A percentile compares a stretch with the other conserved stretches of the same genome.
phyloP scores from a whole-genome alignment of 2,797 vertebrate genomes.

The Artibeus jamaicensis region DNA sequence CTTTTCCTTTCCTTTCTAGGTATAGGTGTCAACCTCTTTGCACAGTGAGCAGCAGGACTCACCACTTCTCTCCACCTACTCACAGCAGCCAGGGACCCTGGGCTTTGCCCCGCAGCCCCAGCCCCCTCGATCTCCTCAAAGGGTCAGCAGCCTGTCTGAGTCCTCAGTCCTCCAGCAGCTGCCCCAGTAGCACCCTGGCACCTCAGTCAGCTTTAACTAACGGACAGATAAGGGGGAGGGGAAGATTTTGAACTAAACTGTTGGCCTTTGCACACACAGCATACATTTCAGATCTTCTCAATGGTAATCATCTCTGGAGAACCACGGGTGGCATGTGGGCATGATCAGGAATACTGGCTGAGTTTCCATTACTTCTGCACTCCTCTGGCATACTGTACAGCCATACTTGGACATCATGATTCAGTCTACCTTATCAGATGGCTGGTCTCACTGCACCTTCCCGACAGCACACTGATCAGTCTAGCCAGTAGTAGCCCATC shows the following conservation, averaged over 20 bases:
- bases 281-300: slow-evolving; percentile 71
- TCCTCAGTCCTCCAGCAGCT: slow-evolving; percentile 81
- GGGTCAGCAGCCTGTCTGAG: slow-evolving; percentile 82
- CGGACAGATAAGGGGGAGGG: slow-evolving; percentile 42
- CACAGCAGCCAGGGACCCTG: slow-evolving; percentile 80
- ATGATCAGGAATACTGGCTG: slow-evolving; percentile 4
- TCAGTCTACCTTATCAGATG: neutral
- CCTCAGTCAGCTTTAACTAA: slow-evolving; percentile 79
- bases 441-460: rapidly evolving
- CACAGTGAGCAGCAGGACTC: slow-evolving; percentile 81
- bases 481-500: slow-evolving; percentile 38
- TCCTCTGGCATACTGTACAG: slow-evolving; percentile 8
- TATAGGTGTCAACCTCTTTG: slow-evolving; percentile 81
- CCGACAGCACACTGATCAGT: slow-evolving; percentile 50
- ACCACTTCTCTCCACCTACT: slow-evolving; percentile 81
- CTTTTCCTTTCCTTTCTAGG: slow-evolving; percentile 75
- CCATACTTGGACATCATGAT: neutral
- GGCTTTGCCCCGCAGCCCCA: slow-evolving; percentile 75
- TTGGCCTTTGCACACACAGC: slow-evolving; percentile 65
- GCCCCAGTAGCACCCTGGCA: slow-evolving; percentile 76
- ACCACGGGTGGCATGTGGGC: neutral
- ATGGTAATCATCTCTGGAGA: slow-evolving; percentile 33
- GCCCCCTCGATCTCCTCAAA: slow-evolving; percentile 62
- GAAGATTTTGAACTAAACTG: slow-evolving; percentile 57
- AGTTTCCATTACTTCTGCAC: neutral